Evolutionary conservation across 1,140 invertebrate genomes (phyloP), one percentile per base, ranked within the genome.

Genomic region (Hermetia illucens): DNA sequence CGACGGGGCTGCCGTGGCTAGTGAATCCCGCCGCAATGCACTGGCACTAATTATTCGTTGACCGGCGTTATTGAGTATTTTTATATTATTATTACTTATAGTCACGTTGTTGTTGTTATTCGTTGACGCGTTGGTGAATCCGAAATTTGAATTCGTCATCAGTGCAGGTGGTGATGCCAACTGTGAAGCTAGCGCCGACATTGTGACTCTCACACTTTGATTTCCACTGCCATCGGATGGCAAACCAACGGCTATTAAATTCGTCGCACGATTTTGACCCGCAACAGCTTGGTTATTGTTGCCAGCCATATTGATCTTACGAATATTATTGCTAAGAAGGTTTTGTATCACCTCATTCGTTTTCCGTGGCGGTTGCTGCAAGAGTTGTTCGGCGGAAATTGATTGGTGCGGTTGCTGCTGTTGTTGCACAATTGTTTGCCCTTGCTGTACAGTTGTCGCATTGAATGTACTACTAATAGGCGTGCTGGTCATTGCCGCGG

Each of bases 401-500:
- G n/a, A n/a, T n/a, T n/a, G n/a, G n/a, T n/a, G n/a, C 13, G 20
- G 50, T 10, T 17, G 29, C 34, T 12, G 51, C 40, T 5, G 49
- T 42, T 12, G 56, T 46, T 56, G 56, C 5, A 54, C 50, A 47
- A 49, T 56, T 32, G 50, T 56, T 55, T 30, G 51, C 48, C 15
- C 50, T 45, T 43, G 58, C 34, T 42, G 62, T 19, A 54, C 57
- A 41, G 44, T 52, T 44, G 44, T 62, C 43, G 58, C 38, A 2
- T 53, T 58, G 21, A 58, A 58, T 1, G 55, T 58, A 21, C 52
- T 55, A 39, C 57, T 60, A 21, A 60, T 56, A 5, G 57, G 57
- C 1, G 61, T 68, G 41, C 72, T 74, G 10, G 70, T 70, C 67
- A 71, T 72, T 43, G 67, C 69, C 8, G 75, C 77, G 27, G 79